These are phyloP conservation scores for Halichondria panicea DNA, from an alignment of 37 sponge, comb jelly and placozoan species.

Conservation along the genomic window DNA sequence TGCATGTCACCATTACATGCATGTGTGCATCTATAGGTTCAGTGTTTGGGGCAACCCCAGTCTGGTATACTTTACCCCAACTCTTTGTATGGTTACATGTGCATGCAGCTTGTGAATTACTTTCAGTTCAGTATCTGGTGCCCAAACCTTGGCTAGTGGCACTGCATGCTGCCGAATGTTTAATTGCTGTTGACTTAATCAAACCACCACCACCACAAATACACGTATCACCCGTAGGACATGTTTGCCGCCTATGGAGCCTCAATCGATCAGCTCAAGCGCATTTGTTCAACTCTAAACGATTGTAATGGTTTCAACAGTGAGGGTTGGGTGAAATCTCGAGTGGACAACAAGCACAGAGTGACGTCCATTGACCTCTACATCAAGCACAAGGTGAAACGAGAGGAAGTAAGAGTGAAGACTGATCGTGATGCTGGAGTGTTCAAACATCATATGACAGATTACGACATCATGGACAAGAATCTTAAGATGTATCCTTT, in stretches of 20 bases:
- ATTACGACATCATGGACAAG: conserved; percentile 44
- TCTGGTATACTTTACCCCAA: no score
- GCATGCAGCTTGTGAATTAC: no score
- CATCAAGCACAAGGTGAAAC: conserved; percentile 35
- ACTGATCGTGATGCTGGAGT: conserved; percentile 29
- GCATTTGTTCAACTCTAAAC: conserved; percentile 33
- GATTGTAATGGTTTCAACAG: conserved; percentile 63
- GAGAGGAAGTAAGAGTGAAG: not conserved
- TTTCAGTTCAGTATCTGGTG: no score
- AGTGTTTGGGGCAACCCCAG: no score
- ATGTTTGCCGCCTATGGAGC: conserved; percentile 27
- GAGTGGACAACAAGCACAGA: conserved; percentile 11
- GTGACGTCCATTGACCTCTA: conserved; percentile 32
- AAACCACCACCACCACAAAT: no score
- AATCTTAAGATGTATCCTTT: conserved; percentile 49
- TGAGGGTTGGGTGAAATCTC: conserved; percentile 64
- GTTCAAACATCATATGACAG: conserved; percentile 15
- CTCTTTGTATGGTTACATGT: no score
- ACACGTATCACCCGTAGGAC: no score
- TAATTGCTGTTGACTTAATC: no score
- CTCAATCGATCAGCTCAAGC: conserved; percentile 51
- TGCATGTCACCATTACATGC: no score
- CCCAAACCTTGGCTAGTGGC: no score
- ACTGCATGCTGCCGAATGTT: no score
- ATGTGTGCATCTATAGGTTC: no score